A percentile compares a stretch with the other conserved stretches of the same genome.
Evolutionary conservation across 2,888 invertebrate species (phyloP).

Genomic region (Drosophila incognita): DNA sequence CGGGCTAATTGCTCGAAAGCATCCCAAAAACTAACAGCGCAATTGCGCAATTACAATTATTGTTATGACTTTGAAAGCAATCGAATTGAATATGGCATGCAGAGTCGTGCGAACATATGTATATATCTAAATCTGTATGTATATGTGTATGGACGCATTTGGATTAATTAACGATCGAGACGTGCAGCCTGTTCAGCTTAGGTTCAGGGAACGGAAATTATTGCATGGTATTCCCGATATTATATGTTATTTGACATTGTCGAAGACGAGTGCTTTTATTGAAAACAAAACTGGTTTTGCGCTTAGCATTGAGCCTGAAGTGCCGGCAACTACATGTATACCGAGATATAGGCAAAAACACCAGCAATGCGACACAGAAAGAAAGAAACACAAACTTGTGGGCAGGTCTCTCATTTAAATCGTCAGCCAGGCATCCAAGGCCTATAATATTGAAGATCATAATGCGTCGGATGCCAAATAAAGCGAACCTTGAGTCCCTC

Average conservation of each 20-base stretch:
- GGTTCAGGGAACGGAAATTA: slow-evolving; percentile 13
- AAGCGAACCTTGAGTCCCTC: slow-evolving; percentile 38
- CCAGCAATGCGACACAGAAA: slow-evolving; percentile 25
- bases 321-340: slow-evolving; percentile 47
- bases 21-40: slow-evolving; percentile 8
- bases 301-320: slow-evolving; percentile 65
- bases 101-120: not conserved
- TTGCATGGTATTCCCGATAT: slow-evolving; percentile 65
- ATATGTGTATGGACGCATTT: not conserved
- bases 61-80: slow-evolving; percentile 33
- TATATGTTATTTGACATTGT: slow-evolving; percentile 24
- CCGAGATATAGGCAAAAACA: slow-evolving; percentile 31
- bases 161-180: slow-evolving; percentile 34
- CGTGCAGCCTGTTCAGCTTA: slow-evolving; percentile 29
- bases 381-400: slow-evolving; percentile 46
- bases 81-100: slow-evolving; percentile 12
- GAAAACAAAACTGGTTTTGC: slow-evolving; percentile 61
- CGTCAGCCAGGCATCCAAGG: slow-evolving; percentile 44
- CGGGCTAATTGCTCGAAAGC: not conserved
- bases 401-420: slow-evolving; percentile 54
- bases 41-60: slow-evolving; percentile 35
- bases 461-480: slow-evolving; percentile 35
- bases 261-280: slow-evolving; percentile 36
- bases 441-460: slow-evolving; percentile 26
- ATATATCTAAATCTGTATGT: not conserved